These are phyloP conservation scores for Drosophila anomalata DNA, from an alignment of 2,888 invertebrate genomes.

Conservation along the genomic window DNA sequence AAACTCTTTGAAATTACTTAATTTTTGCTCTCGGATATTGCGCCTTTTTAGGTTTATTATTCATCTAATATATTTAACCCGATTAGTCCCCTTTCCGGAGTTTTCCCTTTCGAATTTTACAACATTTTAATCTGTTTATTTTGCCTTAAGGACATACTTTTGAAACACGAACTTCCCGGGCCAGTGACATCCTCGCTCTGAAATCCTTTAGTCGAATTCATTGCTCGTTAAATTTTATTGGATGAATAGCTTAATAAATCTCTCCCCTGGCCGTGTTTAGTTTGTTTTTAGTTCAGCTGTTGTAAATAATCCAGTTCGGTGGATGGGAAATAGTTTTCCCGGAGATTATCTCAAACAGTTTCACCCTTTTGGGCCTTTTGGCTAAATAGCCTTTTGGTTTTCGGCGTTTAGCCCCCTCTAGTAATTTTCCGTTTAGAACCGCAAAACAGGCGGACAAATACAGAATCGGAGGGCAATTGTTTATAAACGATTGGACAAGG, in stretches of 20 bases:
- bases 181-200: slow-evolving; percentile 14
- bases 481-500: slow-evolving; percentile 52
- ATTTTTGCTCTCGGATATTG: slow-evolving; percentile 1
- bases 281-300: slow-evolving; percentile 7
- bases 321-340: slow-evolving; percentile 25
- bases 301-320: slow-evolving; percentile 21
- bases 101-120: neutral
- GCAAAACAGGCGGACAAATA: slow-evolving; percentile 11
- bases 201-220: slow-evolving; percentile 2
- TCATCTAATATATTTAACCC: neutral
- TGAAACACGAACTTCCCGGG: slow-evolving; percentile 3
- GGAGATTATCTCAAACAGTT: slow-evolving; percentile 20
- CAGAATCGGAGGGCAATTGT: slow-evolving; percentile 38
- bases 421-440: slow-evolving; percentile 28
- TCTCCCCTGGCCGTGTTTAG: slow-evolving; percentile 1
- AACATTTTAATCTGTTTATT: slow-evolving; percentile 19
- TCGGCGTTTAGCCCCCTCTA: too few species aligned
- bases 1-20: neutral
- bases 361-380: slow-evolving; percentile 17
- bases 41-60: neutral
- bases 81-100: neutral
- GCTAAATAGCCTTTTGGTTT: too few species aligned
- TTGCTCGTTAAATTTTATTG: slow-evolving; percentile 35
- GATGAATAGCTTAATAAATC: slow-evolving; percentile 30
- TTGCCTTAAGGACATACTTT: neutral